These are phyloP conservation scores for Pseudobourletiella spinata DNA, from an alignment of 1,140 invertebrate genomes.

Conservation along the genomic window DNA sequence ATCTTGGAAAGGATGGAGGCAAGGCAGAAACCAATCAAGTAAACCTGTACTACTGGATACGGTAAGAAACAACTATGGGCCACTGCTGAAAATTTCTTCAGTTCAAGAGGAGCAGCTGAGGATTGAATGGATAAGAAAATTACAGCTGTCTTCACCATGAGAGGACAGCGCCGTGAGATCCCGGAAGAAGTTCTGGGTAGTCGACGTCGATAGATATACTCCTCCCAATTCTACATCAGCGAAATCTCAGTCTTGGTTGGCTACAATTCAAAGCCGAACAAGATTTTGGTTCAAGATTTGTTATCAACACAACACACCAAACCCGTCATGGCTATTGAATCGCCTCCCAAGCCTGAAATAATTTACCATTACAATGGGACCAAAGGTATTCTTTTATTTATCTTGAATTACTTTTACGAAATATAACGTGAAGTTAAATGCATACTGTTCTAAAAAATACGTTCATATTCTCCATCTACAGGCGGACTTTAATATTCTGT, in stretches of 20 bases:
- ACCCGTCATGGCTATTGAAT: neutral
- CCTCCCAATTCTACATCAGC: neutral
- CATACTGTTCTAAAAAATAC: no score
- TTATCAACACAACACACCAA: neutral
- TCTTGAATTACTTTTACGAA: no score
- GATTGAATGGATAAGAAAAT: neutral
- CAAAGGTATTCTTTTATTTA: no score
- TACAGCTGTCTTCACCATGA: neutral
- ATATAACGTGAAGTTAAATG: no score
- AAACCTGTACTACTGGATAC: no score
- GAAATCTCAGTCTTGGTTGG: neutral
- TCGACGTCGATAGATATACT: neutral
- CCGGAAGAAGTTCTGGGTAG: neutral
- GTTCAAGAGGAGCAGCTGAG: neutral
- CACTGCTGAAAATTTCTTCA: constrained; percentile 43
- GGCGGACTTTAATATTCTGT: no score
- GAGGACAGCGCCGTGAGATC: neutral
- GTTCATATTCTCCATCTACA: no score
- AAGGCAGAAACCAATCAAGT: no score
- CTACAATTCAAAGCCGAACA: neutral
- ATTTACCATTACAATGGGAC: constrained; percentile 42
- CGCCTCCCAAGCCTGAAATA: constrained; percentile 40
- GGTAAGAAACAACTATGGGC: constrained; percentile 36
- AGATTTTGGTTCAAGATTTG: neutral
- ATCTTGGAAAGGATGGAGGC: no score